Conservation (phyloP, 2,113 vertebrate species). For the Phrynosoma blainvillii region DNA sequence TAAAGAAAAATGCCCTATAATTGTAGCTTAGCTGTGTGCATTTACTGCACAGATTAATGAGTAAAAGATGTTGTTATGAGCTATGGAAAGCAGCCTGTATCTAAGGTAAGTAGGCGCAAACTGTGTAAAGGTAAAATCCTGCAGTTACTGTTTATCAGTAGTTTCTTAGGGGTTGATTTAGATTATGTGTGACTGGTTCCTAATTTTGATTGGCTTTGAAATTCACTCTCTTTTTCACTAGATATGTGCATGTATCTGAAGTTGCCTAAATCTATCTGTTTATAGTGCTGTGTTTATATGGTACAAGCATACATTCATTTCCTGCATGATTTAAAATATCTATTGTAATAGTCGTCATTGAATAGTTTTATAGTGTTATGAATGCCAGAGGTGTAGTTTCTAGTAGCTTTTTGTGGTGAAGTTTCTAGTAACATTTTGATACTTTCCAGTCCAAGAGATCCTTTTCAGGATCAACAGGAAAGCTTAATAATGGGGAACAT, state of each 20-base stretch:
- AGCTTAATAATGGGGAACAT: not conserved
- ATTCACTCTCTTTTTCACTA: not conserved
- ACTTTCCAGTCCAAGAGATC: not conserved
- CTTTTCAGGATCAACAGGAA: not conserved
- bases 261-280: not conserved
- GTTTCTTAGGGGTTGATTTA: not conserved
- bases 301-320: too few species aligned
- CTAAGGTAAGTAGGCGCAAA: not conserved
- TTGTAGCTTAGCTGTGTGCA: not conserved
- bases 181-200: not conserved
- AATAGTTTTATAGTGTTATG: not conserved
- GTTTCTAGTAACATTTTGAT: not conserved
- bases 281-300: not conserved
- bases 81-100: not conserved
- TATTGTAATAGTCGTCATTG: not conserved
- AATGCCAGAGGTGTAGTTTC: not conserved
- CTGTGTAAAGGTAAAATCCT: not conserved
- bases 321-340: not conserved
- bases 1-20: not conserved
- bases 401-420: not conserved
- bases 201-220: not conserved
- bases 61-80: not conserved
- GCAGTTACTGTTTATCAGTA: not conserved
- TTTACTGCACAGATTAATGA: not conserved
- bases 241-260: not conserved